Evolutionary conservation across 2,888 invertebrate genomes (phyloP).

Genomic region (Palloptera scutellata): DNA sequence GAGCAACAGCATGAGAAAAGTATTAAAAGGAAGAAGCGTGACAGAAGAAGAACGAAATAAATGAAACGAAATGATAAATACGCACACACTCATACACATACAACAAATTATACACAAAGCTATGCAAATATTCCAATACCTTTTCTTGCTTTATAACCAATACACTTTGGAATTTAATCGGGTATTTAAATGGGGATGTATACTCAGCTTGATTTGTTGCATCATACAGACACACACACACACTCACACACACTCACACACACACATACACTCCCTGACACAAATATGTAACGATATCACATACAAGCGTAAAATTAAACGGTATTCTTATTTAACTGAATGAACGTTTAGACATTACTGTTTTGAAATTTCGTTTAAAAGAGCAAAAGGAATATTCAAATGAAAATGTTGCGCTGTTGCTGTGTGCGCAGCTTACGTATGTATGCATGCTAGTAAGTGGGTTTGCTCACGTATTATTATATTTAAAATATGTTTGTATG

Average conservation of each 20-base stretch:
- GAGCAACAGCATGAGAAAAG: no score
- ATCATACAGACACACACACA: neutral
- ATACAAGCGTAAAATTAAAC: neutral
- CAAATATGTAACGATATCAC: neutral
- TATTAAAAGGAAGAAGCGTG: no score
- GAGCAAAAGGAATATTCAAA: neutral
- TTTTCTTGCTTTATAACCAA: neutral
- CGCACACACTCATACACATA: no score
- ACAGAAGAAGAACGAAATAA: no score
- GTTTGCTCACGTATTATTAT: no score
- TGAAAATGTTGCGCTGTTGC: neutral
- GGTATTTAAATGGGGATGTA: neutral
- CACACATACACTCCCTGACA: neutral
- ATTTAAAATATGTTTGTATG: no score
- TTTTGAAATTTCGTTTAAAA: neutral
- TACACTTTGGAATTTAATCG: slow-evolving; percentile 2
- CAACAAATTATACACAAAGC: no score
- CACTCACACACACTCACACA: neutral
- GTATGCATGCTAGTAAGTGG: neutral
- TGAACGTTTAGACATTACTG: neutral
- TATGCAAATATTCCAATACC: neutral
- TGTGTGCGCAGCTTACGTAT: neutral
- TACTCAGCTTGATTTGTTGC: neutral
- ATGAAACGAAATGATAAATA: no score
- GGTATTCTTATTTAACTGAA: no score